Base-by-base conservation (phyloP, 2,797 vertebrate genomes). In the Epinephelus malabaricus region DNA sequence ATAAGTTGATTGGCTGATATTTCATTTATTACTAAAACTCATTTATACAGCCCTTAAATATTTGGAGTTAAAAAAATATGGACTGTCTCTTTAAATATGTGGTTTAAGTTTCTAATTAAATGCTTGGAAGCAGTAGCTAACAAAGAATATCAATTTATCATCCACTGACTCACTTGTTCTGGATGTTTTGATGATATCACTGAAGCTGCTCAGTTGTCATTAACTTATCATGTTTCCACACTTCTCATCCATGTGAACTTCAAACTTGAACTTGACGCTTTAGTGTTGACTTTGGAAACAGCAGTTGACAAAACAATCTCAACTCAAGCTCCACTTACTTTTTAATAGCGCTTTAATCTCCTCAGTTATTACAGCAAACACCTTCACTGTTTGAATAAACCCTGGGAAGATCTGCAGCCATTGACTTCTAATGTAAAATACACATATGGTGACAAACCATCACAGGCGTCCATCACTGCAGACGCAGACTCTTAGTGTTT, bases 351-450 rank as follows among this genome's bases (percentile, higher is more conserved):
- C 38, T 83, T 68, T 77, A 27, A 76, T 77, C 45, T 65, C 56
- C 14, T 23, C 45, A 21, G n/a, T 55, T 63, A 51, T 64, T 2
- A 64, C 43, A 76, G 74, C 76, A 78, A 81, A 84, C 71, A 79
- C 14, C 14, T 69, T 70, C 10, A 55, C 15, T 86, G 74, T 78
- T 83, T 86, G 43, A 73, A 56, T 56, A 82, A 73, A 80, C 27
- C 25, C 47, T 7, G n/a, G 60, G 11, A 63, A 15, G 46, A 27
- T 73, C 45, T 58, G 38, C 69, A 51, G 47, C 63, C 51, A 54
- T 23, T 59, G n/a, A 66, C 19, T 21, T 27, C 72, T 81, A 69
- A 89, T 64, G 73, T 58, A 79, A 76, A 69, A 34, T 25, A 46
- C 46, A 81, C 65, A 77, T n/a, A 74, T 45, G 69, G 55, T 34